Conservation (phyloP, 2,888 invertebrate genomes). For the Odontothrips loti region DNA sequence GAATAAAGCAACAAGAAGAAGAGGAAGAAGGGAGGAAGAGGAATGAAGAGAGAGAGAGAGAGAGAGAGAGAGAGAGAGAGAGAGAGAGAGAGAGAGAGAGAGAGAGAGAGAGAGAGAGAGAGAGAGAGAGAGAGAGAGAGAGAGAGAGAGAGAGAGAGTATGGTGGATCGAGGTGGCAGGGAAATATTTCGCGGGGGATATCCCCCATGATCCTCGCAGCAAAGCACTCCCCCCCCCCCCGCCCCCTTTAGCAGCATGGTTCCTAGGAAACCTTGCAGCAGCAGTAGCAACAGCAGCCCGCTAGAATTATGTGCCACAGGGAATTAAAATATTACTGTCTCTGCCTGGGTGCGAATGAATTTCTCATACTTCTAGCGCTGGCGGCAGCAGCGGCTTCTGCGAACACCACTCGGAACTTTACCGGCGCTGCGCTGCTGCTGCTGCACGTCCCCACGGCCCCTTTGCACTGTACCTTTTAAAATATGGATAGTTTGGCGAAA, state of each 20-base stretch:
- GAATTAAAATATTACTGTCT: constrained; percentile 11
- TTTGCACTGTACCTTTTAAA: too few species aligned
- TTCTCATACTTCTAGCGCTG: not conserved
- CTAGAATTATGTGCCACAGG: not conserved
- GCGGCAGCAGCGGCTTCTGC: too few species aligned
- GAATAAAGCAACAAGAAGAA: not conserved
- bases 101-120: not conserved
- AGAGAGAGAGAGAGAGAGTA: not conserved
- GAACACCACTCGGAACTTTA: not conserved
- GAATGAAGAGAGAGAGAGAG: not conserved
- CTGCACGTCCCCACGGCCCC: not conserved
- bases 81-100: not conserved
- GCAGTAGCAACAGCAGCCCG: not conserved
- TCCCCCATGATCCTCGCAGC: constrained; percentile 9
- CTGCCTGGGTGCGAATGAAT: not conserved
- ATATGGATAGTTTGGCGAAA: too few species aligned
- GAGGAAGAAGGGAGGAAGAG: too few species aligned
- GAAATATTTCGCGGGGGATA: constrained; percentile 7
- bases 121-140: constrained; percentile 3
- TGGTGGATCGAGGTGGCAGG: constrained; percentile 9
- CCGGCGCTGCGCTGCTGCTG: not conserved
- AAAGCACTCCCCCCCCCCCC: not conserved
- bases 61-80: not conserved
- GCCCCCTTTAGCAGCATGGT: not conserved
- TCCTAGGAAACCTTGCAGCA: not conserved